Percentiles rank a stretch among this genome's conserved stretches.
phyloP scores from a whole-genome alignment of 64 coral and sea anemone species.

The Montipora sp. region DNA sequence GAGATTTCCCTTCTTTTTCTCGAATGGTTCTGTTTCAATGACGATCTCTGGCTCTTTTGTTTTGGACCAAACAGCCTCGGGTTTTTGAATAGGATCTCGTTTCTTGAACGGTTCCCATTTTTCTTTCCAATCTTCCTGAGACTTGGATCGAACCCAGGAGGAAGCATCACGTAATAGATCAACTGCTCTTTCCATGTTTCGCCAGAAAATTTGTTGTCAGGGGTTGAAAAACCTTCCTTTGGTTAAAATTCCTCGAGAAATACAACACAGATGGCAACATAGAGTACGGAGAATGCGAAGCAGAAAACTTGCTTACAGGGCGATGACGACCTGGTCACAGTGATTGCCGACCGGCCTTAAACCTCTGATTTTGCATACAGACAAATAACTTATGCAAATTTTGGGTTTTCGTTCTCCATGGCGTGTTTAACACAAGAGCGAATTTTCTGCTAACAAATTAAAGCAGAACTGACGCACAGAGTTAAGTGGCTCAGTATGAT shows the following conservation, averaged over 20 bases:
- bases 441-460: neutral
- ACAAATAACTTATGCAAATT: neutral
- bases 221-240: neutral
- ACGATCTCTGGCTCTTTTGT: constrained; percentile 40
- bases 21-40: constrained; percentile 19
- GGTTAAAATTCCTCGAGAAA: no score
- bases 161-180: constrained; percentile 19
- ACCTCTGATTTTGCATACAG: neutral
- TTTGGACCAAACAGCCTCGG: constrained; percentile 34
- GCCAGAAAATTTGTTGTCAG: neutral
- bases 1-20: neutral
- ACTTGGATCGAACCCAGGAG: constrained; percentile 4
- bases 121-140: neutral
- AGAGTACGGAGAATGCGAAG: neutral
- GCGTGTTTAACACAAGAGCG: neutral
- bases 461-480: neutral
- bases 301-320: no score
- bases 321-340: no score
- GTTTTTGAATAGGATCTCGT: neutral
- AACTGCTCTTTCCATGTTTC: constrained; percentile 40
- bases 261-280: neutral
- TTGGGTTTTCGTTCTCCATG: neutral
- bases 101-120: neutral
- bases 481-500: neutral
- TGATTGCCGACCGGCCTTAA: no score